These are phyloP conservation scores for Prorops nasuta DNA, from an alignment of 1,140 invertebrate species.

Conservation along the genomic window DNA sequence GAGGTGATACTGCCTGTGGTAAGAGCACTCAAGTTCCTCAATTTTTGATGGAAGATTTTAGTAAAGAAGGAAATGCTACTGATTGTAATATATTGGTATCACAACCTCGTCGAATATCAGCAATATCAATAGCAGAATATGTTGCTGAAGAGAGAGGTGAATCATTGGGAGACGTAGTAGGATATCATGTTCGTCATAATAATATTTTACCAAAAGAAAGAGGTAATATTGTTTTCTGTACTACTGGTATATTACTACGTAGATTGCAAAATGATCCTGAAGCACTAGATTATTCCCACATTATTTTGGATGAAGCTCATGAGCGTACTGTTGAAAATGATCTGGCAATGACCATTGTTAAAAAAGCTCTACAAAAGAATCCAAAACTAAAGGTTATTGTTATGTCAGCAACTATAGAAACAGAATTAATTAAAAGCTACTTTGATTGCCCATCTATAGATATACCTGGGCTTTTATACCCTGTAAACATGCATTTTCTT, in stretches of 20 bases:
- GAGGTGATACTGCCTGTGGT: conserved; percentile 85
- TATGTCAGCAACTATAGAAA: conserved; percentile 87
- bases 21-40: conserved; percentile 92
- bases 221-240: conserved; percentile 66
- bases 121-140: conserved; percentile 81
- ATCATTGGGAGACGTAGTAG: conserved; percentile 77
- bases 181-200: conserved; percentile 68
- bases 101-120: conserved; percentile 87
- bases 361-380: conserved; percentile 53
- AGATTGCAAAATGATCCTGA: conserved; percentile 61
- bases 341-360: conserved; percentile 61
- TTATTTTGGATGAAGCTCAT: conserved; percentile 79
- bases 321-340: conserved; percentile 69
- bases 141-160: conserved; percentile 81
- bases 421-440: conserved; percentile 70
- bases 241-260: conserved; percentile 74
- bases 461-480: conserved; percentile 59
- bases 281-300: conserved; percentile 61
- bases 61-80: conserved; percentile 32
- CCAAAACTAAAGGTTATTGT: conserved; percentile 65
- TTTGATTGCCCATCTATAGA: conserved; percentile 59
- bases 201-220: conserved; percentile 26
- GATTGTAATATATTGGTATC: conserved; percentile 80
- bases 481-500: conserved; percentile 62
- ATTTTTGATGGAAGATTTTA: conserved; percentile 80